These are phyloP conservation scores for Calcarius lapponicus DNA, from an alignment of 2,797 vertebrate species.

Conservation along the genomic window DNA sequence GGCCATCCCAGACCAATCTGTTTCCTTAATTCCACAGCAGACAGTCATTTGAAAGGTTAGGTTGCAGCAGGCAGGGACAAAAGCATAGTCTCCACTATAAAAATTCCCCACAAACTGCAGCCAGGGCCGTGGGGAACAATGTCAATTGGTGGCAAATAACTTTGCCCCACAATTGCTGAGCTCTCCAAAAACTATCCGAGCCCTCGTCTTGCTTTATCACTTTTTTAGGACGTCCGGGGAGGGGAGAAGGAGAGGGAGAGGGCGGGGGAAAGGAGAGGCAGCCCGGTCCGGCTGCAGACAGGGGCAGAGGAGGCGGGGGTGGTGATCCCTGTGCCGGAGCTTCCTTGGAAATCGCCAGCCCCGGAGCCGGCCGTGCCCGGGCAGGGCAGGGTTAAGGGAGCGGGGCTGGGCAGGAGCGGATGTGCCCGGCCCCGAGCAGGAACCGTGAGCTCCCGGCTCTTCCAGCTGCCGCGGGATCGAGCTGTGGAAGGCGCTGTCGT, in stretches of 20 bases:
- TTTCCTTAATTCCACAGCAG: not conserved
- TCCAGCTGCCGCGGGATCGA: not conserved
- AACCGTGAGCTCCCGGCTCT: not conserved
- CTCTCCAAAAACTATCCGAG: accelerated
- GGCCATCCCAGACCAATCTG: no score
- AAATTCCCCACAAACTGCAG: not conserved
- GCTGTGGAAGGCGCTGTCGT: accelerated
- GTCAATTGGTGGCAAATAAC: not conserved
- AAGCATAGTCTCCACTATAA: not conserved
- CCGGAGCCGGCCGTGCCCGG: not conserved
- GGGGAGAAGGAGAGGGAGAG: not conserved
- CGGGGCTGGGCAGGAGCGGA: not conserved
- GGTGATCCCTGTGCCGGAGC: not conserved
- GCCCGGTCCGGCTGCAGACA: accelerated
- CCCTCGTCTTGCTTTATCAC: no score
- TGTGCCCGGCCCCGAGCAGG: not conserved
- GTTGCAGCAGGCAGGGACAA: not conserved
- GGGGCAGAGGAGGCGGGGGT: not conserved
- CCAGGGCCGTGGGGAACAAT: no score
- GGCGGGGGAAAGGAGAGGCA: not conserved
- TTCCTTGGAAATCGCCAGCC: not conserved
- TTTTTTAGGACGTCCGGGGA: not conserved
- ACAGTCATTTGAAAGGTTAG: not conserved
- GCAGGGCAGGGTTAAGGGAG: not conserved
- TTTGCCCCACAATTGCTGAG: not conserved